A percentile compares a stretch with the other conserved stretches of the same genome.
Evolutionary conservation across 2,888 invertebrate genomes (phyloP).

Genomic region (Steromphala cineraria): DNA sequence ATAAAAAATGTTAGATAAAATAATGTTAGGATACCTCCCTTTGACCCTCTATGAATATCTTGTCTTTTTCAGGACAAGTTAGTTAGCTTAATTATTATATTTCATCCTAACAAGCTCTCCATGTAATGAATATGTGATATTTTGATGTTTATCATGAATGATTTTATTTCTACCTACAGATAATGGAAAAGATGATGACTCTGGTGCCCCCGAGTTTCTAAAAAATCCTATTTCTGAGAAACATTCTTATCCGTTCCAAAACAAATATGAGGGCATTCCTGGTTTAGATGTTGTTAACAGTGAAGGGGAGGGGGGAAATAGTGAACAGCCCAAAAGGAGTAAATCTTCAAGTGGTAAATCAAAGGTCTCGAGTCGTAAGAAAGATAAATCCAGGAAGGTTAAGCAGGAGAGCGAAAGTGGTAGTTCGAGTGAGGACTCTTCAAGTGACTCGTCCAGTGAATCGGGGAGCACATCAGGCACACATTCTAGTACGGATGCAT

Average conservation of each 20-base stretch:
- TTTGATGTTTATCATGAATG: neutral
- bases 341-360: conserved; percentile 20
- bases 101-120: too few species aligned
- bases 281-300: conserved; percentile 49
- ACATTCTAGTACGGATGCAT: conserved; percentile 46
- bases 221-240: conserved; percentile 54
- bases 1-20: too few species aligned
- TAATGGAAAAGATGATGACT: conserved; percentile 16
- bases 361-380: conserved; percentile 27
- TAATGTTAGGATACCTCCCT: too few species aligned
- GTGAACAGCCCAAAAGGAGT: conserved; percentile 27
- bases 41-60: too few species aligned
- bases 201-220: conserved; percentile 48
- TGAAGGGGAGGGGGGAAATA: conserved; percentile 19
- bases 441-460: conserved; percentile 46
- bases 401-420: conserved; percentile 23
- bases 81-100: too few species aligned
- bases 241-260: conserved; percentile 53
- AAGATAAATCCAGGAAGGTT: conserved; percentile 15
- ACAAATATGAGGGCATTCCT: conserved; percentile 53
- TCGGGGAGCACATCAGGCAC: conserved; percentile 46
- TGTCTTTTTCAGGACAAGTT: too few species aligned
- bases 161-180: conserved; percentile 32
- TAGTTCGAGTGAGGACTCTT: conserved; percentile 29
- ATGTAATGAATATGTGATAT: neutral